Conservation (phyloP, 2,113 vertebrate species). For the Aspidoscelis tigris region DNA sequence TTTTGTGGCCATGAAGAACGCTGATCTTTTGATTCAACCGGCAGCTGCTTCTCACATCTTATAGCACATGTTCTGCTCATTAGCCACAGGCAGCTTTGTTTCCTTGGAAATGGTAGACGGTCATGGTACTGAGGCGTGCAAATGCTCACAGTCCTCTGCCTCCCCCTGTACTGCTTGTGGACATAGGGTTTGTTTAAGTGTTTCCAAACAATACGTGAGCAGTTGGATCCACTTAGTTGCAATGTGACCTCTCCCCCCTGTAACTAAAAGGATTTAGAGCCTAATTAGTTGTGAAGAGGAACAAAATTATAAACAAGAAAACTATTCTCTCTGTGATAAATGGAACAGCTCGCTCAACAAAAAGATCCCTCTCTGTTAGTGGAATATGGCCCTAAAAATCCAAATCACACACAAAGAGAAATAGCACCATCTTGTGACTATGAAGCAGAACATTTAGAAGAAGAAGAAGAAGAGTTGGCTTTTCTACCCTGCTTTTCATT, state of each 20-base stretch:
- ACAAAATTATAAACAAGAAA: slow-evolving; percentile 16
- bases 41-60: not conserved
- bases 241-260: too few species aligned
- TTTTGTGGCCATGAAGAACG: not conserved
- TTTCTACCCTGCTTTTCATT: too few species aligned
- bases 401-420: not conserved
- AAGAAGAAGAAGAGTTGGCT: too few species aligned
- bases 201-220: not conserved
- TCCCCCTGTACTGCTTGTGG: not conserved
- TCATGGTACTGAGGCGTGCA: not conserved
- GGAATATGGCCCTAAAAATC: not conserved
- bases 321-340: slow-evolving; percentile 3
- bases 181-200: not conserved
- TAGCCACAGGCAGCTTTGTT: not conserved
- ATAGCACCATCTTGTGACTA: not conserved
- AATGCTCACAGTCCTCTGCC: not conserved
- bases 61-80: not conserved
- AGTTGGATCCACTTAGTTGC: not conserved
- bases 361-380: not conserved
- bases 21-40: too few species aligned
- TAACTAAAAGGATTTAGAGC: not conserved
- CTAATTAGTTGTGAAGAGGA: slow-evolving; percentile 21
- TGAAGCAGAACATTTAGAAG: not conserved
- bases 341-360: not conserved
- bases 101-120: not conserved